A percentile compares a stretch with the other conserved stretches of the same genome.
These are phyloP conservation scores for Drosophila pseudoobscura DNA, from an alignment of 1,140 invertebrate genomes.

Conservation along the genomic window DNA sequence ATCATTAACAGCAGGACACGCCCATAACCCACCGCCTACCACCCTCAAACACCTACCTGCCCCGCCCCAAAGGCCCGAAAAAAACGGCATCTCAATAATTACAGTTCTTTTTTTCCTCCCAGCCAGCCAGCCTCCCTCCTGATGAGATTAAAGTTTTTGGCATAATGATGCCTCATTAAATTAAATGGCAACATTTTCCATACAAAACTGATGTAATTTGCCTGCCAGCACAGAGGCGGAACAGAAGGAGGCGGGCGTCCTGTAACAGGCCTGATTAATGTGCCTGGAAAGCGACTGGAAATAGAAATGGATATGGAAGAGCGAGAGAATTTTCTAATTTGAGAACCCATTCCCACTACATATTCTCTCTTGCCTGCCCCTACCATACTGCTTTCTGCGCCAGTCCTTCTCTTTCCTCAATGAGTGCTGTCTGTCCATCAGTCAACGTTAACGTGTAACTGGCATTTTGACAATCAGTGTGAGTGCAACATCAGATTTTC, in stretches of 20 bases:
- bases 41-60: too few relatives aligned
- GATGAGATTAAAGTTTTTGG: constrained; percentile 59
- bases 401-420: too few relatives aligned
- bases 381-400: too few relatives aligned
- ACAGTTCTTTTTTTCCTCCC: constrained; percentile 37
- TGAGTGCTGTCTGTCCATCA: too few relatives aligned
- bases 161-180: constrained; percentile 63
- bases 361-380: too few relatives aligned
- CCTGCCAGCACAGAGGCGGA: constrained; percentile 22
- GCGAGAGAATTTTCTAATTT: too few relatives aligned
- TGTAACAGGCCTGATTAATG: constrained; percentile 32
- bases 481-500: too few relatives aligned
- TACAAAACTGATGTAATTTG: constrained; percentile 50
- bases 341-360: neutral
- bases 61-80: neutral
- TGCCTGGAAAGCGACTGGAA: constrained; percentile 2
- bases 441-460: too few relatives aligned
- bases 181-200: constrained; percentile 51
- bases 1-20: constrained; percentile 49
- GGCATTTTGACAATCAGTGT: too few relatives aligned
- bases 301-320: neutral
- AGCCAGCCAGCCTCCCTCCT: constrained; percentile 1
- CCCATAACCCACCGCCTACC: neutral
- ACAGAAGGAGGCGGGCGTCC: neutral
- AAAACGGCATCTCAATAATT: constrained; percentile 51